phyloP scores from a whole-genome alignment of 2,797 vertebrate genomes.

The Acipenser transmontanus region DNA sequence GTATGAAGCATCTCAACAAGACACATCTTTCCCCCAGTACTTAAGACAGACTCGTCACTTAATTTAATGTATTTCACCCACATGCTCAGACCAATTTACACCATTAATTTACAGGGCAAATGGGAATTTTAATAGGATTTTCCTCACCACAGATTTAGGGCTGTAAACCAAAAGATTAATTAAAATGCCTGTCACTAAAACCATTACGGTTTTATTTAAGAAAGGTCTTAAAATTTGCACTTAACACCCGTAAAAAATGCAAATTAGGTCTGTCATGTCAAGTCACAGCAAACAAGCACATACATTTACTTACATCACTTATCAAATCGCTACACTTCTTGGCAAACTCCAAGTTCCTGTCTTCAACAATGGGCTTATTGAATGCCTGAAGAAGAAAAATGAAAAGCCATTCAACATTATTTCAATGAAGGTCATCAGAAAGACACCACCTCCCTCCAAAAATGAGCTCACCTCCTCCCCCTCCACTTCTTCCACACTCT shows the following conservation, averaged over 20 bases:
- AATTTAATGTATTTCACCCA: too few species aligned
- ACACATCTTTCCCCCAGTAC: too few species aligned
- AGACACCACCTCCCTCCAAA: neutral
- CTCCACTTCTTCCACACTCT: neutral
- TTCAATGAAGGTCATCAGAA: constrained; percentile 14
- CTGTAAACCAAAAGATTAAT: neutral
- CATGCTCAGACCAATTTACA: too few species aligned
- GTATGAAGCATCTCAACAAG: too few species aligned
- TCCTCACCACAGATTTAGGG: constrained; percentile 7
- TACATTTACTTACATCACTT: constrained; percentile 19
- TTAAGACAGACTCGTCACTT: too few species aligned
- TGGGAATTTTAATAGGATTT: constrained; percentile 1
- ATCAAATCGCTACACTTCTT: constrained; percentile 14
- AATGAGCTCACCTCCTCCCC: constrained; percentile 14
- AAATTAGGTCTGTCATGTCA: neutral
- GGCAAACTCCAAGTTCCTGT: constrained; percentile 7
- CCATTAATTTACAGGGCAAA: neutral
- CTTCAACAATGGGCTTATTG: neutral
- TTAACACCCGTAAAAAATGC: constrained; percentile 5
- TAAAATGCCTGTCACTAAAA: constrained; percentile 6
- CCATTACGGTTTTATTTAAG: constrained; percentile 8
- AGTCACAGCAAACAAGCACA: constrained; percentile 1
- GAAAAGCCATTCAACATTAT: neutral
- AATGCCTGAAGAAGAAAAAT: constrained; percentile 6
- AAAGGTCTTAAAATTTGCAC: constrained; percentile 2